A percentile compares a stretch with the other conserved stretches of the same genome.
Evolutionary conservation across 2,113 vertebrate genomes (phyloP).

Genomic region (Hippocampus zosterae): DNA sequence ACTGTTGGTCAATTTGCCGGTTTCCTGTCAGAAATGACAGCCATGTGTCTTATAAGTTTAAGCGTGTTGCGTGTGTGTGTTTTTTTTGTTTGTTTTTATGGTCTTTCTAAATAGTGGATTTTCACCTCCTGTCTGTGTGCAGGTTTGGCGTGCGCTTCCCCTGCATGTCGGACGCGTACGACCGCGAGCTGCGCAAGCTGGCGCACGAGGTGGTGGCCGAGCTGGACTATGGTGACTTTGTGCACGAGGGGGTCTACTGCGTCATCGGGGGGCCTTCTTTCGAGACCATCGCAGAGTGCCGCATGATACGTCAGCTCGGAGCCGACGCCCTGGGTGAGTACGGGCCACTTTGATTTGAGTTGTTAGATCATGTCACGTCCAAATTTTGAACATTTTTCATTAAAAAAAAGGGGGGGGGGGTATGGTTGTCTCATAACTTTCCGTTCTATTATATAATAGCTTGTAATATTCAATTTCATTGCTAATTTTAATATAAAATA

Average conservation of each 20-base stretch:
- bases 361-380: no score
- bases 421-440: no score
- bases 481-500: no score
- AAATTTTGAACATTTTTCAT: no score
- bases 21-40: no score
- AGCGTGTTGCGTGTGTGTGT: no score
- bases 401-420: no score
- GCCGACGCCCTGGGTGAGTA: slow-evolving; percentile 87
- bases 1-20: no score
- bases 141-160: slow-evolving; percentile 89
- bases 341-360: not conserved
- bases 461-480: no score
- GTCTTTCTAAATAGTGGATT: not conserved
- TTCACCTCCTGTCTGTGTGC: slow-evolving; percentile 2
- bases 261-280: slow-evolving; percentile 80
- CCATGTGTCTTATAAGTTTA: no score
- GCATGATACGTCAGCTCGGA: slow-evolving; percentile 75
- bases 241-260: slow-evolving; percentile 81
- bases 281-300: slow-evolving; percentile 85
- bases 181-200: slow-evolving; percentile 69
- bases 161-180: slow-evolving; percentile 88
- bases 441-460: no score
- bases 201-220: slow-evolving; percentile 61
- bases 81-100: no score
- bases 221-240: slow-evolving; percentile 72